Conservation (phyloP, 2,888 invertebrate species). For the Drosophila niveifrons region DNA sequence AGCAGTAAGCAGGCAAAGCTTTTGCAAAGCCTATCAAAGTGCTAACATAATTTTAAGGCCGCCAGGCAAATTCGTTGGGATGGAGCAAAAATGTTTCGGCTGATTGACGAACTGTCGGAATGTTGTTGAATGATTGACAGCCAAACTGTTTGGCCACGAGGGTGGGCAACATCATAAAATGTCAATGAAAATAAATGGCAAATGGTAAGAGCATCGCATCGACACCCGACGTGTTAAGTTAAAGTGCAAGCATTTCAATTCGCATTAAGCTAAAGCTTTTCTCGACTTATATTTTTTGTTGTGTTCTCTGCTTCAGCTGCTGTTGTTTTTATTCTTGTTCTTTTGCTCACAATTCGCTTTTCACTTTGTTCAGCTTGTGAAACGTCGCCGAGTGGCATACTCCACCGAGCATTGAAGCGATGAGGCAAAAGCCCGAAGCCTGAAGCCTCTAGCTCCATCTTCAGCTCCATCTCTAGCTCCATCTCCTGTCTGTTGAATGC, state of each 20-base stretch:
- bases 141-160: not conserved
- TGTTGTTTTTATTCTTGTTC: no score
- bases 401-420: slow-evolving; percentile 1
- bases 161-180: slow-evolving; percentile 43
- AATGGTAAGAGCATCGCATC: slow-evolving; percentile 9
- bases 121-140: slow-evolving; percentile 39
- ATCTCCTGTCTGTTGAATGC: not conserved
- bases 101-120: slow-evolving; percentile 38
- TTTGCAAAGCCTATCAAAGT: no score
- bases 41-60: not conserved
- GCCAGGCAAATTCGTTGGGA: not conserved
- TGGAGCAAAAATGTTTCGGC: slow-evolving; percentile 9
- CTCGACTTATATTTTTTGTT: not conserved
- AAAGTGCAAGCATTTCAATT: slow-evolving; percentile 67
- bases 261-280: slow-evolving; percentile 67
- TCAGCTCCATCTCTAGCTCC: slow-evolving; percentile 2
- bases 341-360: slow-evolving; percentile 32
- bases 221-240: slow-evolving; percentile 56
- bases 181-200: slow-evolving; percentile 26
- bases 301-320: no score
- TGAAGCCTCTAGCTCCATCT: slow-evolving; percentile 2
- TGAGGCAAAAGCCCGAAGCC: not conserved
- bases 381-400: slow-evolving; percentile 40
- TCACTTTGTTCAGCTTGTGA: slow-evolving; percentile 53
- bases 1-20: no score